Evolutionary conservation across 1,140 invertebrate genomes (phyloP).

Genomic region (Ephestia elutella): DNA sequence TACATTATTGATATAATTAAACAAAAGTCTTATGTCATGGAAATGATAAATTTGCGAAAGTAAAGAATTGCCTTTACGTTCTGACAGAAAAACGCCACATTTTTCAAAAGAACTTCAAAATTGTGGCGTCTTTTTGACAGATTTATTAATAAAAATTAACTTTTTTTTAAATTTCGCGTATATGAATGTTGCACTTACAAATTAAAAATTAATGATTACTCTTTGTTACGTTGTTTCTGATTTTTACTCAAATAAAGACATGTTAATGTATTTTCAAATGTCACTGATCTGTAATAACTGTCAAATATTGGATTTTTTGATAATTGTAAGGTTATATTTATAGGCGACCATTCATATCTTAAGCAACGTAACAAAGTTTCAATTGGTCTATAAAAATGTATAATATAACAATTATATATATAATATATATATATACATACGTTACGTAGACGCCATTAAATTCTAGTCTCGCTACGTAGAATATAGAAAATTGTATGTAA

Average conservation of each 20-base stretch:
- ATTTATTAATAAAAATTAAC: not conserved
- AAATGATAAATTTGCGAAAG: no score
- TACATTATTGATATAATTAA: no score
- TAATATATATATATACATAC: conserved; percentile 16
- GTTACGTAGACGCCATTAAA: conserved; percentile 56
- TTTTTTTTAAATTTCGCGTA: not conserved
- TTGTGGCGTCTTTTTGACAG: not conserved
- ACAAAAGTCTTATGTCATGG: no score
- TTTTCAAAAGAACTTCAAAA: not conserved
- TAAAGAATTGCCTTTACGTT: no score
- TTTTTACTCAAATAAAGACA: not conserved
- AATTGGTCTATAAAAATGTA: conserved; percentile 8
- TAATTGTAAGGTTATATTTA: no score
- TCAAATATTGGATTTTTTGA: not conserved
- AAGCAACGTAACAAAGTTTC: conserved; percentile 1
- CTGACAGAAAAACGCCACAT: no score
- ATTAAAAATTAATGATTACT: not conserved
- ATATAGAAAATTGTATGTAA: conserved; percentile 41
- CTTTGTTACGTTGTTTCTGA: not conserved
- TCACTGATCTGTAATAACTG: not conserved
- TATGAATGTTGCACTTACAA: conserved; percentile 1
- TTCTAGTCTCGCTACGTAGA: conserved; percentile 61
- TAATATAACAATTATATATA: conserved; percentile 8
- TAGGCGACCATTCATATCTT: not conserved
- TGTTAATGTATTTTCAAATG: not conserved